Evolutionary conservation across 2,797 vertebrate species (phyloP), one percentile per base, ranked within the genome.

Genomic region (Scomberomorus guttatus): DNA sequence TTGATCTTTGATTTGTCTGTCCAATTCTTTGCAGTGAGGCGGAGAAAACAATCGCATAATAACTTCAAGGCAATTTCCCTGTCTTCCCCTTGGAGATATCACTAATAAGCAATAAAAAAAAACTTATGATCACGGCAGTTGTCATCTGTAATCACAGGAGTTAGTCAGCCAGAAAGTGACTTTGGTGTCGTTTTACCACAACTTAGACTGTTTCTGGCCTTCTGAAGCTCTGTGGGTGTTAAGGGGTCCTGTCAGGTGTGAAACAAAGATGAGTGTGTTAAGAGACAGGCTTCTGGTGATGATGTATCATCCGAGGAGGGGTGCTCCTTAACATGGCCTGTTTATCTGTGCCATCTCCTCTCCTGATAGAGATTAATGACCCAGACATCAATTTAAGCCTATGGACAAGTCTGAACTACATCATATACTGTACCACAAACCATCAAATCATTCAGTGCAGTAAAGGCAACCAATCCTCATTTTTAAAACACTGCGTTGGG

Each of bases 351-450:
- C 71, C 56, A 73, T 77, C 63, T 71, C 61, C 77, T 80, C 69
- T 75, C 64, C 72, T 84, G 81, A 84, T 85, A 59, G 78, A 92
- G 84, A 92, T 90, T 77, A 88, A 91, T 90, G 74, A 75, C 51
- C 80, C 69, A 67, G 32, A 67, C 39, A 72, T 48, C 29, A 44
- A 75, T 83, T 83, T 73, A 51, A 69, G 44, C 62, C 79, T 37
- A 42, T 59, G 68, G 73, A 71, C 7, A n/a, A 74, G 55, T 59
- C 63, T 58, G 14, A 61, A 65, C 75, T 29, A 78, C 34, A 65
- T 51, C 22, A 48, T 17, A 48, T 20, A 48, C 44, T 48, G 6
- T 42, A 24, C 56, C 57, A 81, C 81, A 83, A 79, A 86, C 80
- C 77, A 85, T 62, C 32, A 69, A 60, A 74, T 72, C 24, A 58